These are phyloP conservation scores for Melanaphis sacchari DNA, from an alignment of 1,140 invertebrate species.

Conservation along the genomic window DNA sequence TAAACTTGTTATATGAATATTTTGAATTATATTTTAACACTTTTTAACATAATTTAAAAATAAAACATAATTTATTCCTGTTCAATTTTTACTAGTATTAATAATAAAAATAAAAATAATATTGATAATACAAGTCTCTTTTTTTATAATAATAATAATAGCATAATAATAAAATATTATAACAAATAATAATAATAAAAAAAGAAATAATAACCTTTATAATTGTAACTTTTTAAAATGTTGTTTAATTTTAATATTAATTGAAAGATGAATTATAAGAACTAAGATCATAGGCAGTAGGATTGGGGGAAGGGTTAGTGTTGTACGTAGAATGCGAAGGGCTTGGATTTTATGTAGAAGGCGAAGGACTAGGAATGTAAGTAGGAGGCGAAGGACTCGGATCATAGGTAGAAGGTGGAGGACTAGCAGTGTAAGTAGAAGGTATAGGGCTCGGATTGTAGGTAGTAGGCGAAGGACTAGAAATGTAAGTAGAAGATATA, in stretches of 20 bases:
- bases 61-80: background rate
- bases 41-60: conserved; percentile 1
- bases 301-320: no score
- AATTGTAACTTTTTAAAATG: background rate
- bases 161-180: background rate
- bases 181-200: conserved; percentile 9
- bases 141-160: background rate
- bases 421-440: background rate
- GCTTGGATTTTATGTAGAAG: background rate
- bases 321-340: background rate
- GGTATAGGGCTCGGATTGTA: no score
- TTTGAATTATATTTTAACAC: background rate
- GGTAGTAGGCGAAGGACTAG: no score
- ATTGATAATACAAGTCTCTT: background rate
- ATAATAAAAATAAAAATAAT: background rate
- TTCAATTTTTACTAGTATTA: background rate
- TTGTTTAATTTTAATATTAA: background rate
- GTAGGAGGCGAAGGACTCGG: background rate
- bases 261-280: no score
- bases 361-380: background rate
- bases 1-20: conserved; percentile 12
- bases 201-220: background rate
- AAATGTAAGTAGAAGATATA: no score
- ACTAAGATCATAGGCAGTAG: no score
- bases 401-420: background rate